Base-by-base conservation (phyloP, 2,797 vertebrate species). In the Pipistrellus kuhlii region DNA sequence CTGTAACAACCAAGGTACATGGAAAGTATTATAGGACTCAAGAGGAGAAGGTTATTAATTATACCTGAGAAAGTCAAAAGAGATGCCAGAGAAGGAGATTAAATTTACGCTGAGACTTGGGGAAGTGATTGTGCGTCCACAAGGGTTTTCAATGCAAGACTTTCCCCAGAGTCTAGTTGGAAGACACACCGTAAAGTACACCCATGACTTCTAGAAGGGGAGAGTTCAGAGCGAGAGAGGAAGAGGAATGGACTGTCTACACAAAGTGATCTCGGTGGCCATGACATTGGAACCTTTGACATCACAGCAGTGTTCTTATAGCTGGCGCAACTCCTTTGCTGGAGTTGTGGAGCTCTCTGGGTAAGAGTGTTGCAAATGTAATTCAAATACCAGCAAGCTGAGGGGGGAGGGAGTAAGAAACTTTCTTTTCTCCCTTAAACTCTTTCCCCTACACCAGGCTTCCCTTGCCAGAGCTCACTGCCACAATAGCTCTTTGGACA, bases 61-160 rank as follows among this genome's bases (percentile, higher is more conserved):
- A 83, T 78, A 94, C 35, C 57, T 78, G 66, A 95, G 64, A 82
- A 91, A 75, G 72, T 86, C 91, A 92, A 69, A 17, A 48, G 71
- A 71, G 53, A 76, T 69, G 85, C 27, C 55, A 88, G 59, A 76
- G 21, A 57, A 66, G 15, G 15, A 94, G 11, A 62, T 78, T 32
- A 85, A 32, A 48, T 80, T 35, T 94, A 5, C 27, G 32, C 17
- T 4, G 25, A 91, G 25, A 38, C 41, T 78, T 18, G 7, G 32
- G 72, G 5, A 92, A 75, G 92, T 44, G 25, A 51, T 87, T 73
- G 51, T 32, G 8, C 13, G 75, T 53, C n/a, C 71, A 80, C 6
- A 73, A 88, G 10, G 21, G 51, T 41, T 78, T 89, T 83, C 41
- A 72, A 5, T 38, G 35, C 18, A 94, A 94, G 62, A 81, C 18